Evolutionary conservation across 2,888 invertebrate species (phyloP), one percentile per base, ranked within the genome.

Genomic region (Pelosia muscerda): DNA sequence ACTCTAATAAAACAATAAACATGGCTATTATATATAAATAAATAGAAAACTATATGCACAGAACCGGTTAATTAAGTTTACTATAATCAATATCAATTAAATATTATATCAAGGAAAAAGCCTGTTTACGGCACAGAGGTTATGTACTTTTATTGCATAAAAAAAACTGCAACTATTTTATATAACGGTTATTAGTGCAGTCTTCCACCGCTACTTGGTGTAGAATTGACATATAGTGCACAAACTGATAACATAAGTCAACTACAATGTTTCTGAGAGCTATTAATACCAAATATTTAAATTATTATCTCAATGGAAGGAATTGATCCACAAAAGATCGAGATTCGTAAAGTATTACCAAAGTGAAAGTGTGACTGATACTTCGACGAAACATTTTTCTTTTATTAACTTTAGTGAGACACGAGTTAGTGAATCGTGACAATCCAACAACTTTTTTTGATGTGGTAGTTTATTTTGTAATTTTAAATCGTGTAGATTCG

Each of bases 301-400:
- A n/a, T 49, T 49, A 49, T 49, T n/a, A 49, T 2, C 2, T 6
- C 42, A 19, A 49, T 49, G 49, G 49, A 22, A 5, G 22, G 2
- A 22, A 26, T 60, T 25, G 42, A 42, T 22, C 19, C 19, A 13
- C 38, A 34, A 8, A 15, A 23, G 42, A 57, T 9, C 15, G n/a
- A 34, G 15, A 13, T 19, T 25, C 13, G 13, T 11, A 49, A 42
- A 8, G 11, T 25, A 49, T 61, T 61, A n/a, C 28, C 9, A 61
- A 56, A 66, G 66, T 56, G 61, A 66, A 66, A 66, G 66, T 28
- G 22, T 56, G 56, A 56, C 61, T 23, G 13, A 56, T 15, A 26
- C 25, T 42, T 34, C 22, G 22, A 59, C 31, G 11, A 22, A 34
- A 38, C 34, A 26, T n/a, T 65, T 60, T 66, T 66, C 26, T 56